Evolutionary conservation across 1,140 invertebrate genomes (phyloP).

Genomic region (Pseudomyrmex pallidus): DNA sequence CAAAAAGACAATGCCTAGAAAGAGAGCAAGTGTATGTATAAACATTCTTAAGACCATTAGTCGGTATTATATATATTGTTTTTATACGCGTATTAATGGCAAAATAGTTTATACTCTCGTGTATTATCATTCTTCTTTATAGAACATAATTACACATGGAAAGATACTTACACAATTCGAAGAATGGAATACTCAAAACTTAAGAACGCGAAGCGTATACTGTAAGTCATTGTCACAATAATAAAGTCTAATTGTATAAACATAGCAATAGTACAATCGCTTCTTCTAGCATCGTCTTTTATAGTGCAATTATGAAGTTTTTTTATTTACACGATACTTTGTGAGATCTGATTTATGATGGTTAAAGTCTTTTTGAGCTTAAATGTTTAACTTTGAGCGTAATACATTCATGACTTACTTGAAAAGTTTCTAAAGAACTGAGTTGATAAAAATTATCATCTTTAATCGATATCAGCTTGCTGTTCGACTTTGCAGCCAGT

Average conservation of each 20-base stretch:
- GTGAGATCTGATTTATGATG: neutral
- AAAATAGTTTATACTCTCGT: slow-evolving; percentile 33
- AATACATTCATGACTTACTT: slow-evolving; percentile 12
- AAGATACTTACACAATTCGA: slow-evolving; percentile 44
- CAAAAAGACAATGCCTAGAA: slow-evolving; percentile 32
- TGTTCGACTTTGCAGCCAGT: slow-evolving; percentile 87
- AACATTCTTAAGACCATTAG: slow-evolving; percentile 52
- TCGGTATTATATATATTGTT: slow-evolving; percentile 64
- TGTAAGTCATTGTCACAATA: slow-evolving; percentile 68
- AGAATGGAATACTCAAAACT: slow-evolving; percentile 63
- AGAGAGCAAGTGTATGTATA: slow-evolving; percentile 52
- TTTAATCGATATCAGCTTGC: slow-evolving; percentile 71
- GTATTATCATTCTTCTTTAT: slow-evolving; percentile 34
- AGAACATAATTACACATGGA: slow-evolving; percentile 6
- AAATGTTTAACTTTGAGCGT: neutral
- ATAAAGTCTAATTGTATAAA: slow-evolving; percentile 63
- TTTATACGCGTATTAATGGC: slow-evolving; percentile 59
- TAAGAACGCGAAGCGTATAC: slow-evolving; percentile 36
- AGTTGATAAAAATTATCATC: slow-evolving; percentile 59
- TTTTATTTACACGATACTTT: slow-evolving; percentile 10
- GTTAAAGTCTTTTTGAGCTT: neutral
- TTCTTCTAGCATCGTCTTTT: slow-evolving; percentile 53
- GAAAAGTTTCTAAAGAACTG: slow-evolving; percentile 46
- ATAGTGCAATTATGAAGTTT: neutral
- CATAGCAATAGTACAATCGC: slow-evolving; percentile 18